Conservation (phyloP, 2,797 vertebrate genomes). For the Choloepus didactylus region DNA sequence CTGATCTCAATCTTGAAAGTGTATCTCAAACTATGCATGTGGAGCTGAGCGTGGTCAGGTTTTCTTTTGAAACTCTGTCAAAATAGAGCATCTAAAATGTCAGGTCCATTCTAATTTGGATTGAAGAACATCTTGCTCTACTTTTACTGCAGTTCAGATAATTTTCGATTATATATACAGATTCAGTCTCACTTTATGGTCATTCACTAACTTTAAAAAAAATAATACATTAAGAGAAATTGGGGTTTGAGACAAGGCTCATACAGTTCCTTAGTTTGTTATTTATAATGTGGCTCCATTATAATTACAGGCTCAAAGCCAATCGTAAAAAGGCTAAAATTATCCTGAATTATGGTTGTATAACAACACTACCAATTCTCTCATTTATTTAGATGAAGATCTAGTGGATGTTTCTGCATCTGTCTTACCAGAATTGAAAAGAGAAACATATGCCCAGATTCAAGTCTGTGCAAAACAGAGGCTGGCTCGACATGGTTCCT, state of each 20-base stretch:
- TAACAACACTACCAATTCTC: slow-evolving; percentile 63
- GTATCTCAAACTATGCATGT: slow-evolving; percentile 33
- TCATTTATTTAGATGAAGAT: slow-evolving; percentile 83
- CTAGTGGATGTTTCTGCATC: slow-evolving; percentile 81
- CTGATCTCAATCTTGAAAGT: slow-evolving; percentile 65
- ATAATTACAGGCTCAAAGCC: slow-evolving; percentile 43
- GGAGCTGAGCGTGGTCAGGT: background rate
- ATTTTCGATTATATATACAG: slow-evolving; percentile 72
- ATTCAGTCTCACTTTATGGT: slow-evolving; percentile 63
- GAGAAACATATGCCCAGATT: slow-evolving; percentile 52
- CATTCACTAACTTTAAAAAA: slow-evolving; percentile 52
- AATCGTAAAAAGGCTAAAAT: slow-evolving; percentile 61
- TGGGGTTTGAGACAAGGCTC: slow-evolving; percentile 57
- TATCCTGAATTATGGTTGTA: slow-evolving; percentile 17
- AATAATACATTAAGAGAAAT: slow-evolving; percentile 54
- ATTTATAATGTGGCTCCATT: slow-evolving; percentile 47
- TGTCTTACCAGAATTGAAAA: slow-evolving; percentile 82
- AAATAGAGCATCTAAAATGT: slow-evolving; percentile 59
- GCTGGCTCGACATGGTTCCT: slow-evolving; percentile 90
- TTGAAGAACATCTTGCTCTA: slow-evolving; percentile 73
- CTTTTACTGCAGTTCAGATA: slow-evolving; percentile 64
- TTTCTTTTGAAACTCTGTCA: slow-evolving; percentile 67
- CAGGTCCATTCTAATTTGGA: slow-evolving; percentile 64
- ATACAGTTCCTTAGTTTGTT: slow-evolving; percentile 55
- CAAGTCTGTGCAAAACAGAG: slow-evolving; percentile 85